These are phyloP conservation scores for Hypomecis punctinalis DNA, from an alignment of 2,888 invertebrate genomes.

Conservation along the genomic window DNA sequence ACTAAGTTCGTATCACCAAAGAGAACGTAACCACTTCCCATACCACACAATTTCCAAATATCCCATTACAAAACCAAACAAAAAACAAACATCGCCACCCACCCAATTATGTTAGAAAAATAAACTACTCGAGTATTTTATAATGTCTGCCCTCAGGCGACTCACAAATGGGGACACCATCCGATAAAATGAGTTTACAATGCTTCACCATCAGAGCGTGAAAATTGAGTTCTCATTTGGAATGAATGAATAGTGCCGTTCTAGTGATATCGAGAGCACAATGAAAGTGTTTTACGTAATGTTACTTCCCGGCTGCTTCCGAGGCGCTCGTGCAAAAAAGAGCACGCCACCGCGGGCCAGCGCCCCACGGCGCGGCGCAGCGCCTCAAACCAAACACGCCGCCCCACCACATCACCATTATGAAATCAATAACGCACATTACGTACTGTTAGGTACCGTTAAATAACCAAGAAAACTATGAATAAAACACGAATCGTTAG, in stretches of 20 bases:
- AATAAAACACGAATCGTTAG: slow-evolving; percentile 44
- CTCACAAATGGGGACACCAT: slow-evolving; percentile 29
- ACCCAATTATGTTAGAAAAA: slow-evolving; percentile 17
- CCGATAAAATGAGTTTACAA: slow-evolving; percentile 31
- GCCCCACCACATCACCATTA: slow-evolving; percentile 41
- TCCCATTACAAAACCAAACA: slow-evolving; percentile 15
- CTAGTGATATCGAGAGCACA: slow-evolving; percentile 65
- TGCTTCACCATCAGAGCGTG: slow-evolving; percentile 51
- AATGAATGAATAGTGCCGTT: slow-evolving; percentile 50
- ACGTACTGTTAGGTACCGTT: slow-evolving; percentile 43
- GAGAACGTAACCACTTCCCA: slow-evolving; percentile 1
- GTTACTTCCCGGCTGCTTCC: slow-evolving; percentile 53
- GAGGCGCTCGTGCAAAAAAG: slow-evolving; percentile 53
- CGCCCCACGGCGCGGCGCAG: slow-evolving; percentile 17
- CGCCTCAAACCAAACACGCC: neutral
- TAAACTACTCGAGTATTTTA: slow-evolving; percentile 20
- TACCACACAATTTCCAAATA: slow-evolving; percentile 11
- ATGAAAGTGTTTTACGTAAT: slow-evolving; percentile 72
- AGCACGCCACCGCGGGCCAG: slow-evolving; percentile 38
- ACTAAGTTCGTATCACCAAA: too few species aligned
- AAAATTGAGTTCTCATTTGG: slow-evolving; percentile 53
- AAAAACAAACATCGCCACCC: slow-evolving; percentile 14
- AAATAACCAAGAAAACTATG: slow-evolving; percentile 20
- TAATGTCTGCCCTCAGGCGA: slow-evolving; percentile 28
- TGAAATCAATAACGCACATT: slow-evolving; percentile 42